Base-by-base conservation (phyloP, 2,888 invertebrate genomes). In the Hypsopygia costalis region DNA sequence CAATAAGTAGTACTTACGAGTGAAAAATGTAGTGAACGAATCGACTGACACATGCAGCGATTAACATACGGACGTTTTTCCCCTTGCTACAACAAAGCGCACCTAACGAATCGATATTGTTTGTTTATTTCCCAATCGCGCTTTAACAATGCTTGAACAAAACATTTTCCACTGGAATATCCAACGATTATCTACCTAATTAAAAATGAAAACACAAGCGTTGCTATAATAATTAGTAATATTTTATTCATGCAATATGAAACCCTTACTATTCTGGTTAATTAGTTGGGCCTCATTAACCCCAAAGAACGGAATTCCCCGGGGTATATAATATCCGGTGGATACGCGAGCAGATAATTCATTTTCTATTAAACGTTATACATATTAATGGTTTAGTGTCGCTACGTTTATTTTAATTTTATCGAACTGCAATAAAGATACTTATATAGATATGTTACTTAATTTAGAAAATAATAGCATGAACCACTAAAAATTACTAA, bases 271-370 rank as follows among this genome's bases (percentile, higher is more conserved):
- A 32, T 32, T 16, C 9, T 32, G 20, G 31, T 8, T 20, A 16
- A 32, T 20, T 32, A 16, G 12, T 20, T 16, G 32, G 32, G 32
- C 9, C 32, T 32, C 32, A 16, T 32, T 32, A 32, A 32, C 32
- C 32, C 20, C 32, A 20, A 16, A 20, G n/a, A 32, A 20, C n/a
- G 16, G 20, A 32, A 20, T 20, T 9, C 32, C 20, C 32, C 0
- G 2, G 20, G 9, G 32, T 32, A 9, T 16, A 9, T 32, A 32
- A 16, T 32, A 20, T 5, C 5, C 9, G 20, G 16, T 8, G 20
- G 9, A 32, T 32, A 8, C 7, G 3, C 6, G 31, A 31, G 12
- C n/a, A n/a, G n/a, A n/a, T 31, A 8, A 11, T 7, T 11, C 1
- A 11, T 30, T 31, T 31, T 8, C 10, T 8, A 31, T 11, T 31